Evolutionary conservation across 2,797 vertebrate genomes (phyloP).

Genomic region (Lepus oiostolus): DNA sequence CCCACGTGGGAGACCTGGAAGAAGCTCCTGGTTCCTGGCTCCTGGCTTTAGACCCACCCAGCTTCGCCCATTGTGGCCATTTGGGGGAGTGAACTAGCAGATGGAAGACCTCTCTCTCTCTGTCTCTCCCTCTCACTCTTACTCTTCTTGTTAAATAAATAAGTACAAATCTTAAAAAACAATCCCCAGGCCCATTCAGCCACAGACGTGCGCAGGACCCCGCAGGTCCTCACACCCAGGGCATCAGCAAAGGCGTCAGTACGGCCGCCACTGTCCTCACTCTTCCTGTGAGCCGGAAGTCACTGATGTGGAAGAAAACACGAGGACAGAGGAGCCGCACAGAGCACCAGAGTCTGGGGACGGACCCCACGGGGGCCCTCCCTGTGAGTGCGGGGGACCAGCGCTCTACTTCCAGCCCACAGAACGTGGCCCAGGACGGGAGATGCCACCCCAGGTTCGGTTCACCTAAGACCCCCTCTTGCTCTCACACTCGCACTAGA

Average conservation of each 20-base stretch:
- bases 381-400: not conserved
- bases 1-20: no score
- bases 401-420: not conserved
- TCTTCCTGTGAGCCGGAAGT: not conserved
- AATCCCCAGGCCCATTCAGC: not conserved
- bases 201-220: accelerated
- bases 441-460: no score
- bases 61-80: no score
- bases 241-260: not conserved
- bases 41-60: no score
- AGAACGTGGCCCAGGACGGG: no score
- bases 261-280: not conserved
- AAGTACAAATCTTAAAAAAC: no score
- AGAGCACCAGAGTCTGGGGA: not conserved
- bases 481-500: not conserved
- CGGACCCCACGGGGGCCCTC: not conserved
- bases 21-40: no score
- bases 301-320: not conserved
- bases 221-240: not conserved
- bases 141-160: no score
- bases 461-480: not conserved
- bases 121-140: no score
- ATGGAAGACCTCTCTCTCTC: no score
- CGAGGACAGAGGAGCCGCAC: not conserved
- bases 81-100: no score